A percentile compares a stretch with the other conserved stretches of the same genome.
Conservation (phyloP, 2,888 invertebrate genomes). For the Mesochorus sp. region DNA sequence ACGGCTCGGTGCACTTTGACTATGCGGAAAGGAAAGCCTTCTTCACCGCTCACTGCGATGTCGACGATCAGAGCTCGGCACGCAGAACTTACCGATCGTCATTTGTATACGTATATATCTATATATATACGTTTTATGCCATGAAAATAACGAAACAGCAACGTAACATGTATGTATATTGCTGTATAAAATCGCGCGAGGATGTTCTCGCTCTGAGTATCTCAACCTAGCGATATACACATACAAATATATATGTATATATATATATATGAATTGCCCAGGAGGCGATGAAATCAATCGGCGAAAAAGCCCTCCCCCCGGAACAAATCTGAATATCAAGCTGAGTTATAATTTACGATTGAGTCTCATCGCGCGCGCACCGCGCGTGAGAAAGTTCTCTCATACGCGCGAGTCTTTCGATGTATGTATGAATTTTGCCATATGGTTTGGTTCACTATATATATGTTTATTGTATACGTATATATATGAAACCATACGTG, state of each 20-base stretch:
- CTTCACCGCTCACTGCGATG: constrained; percentile 65
- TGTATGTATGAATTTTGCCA: constrained; percentile 18
- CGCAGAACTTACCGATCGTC: constrained; percentile 43
- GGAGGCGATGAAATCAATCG: constrained; percentile 71
- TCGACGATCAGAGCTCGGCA: constrained; percentile 39
- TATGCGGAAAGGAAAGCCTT: constrained; percentile 82
- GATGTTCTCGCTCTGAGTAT: constrained; percentile 31
- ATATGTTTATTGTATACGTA: background rate
- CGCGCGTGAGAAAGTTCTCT: constrained; percentile 62
- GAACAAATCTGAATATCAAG: constrained; percentile 60
- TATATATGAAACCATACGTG: background rate
- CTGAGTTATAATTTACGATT: constrained; percentile 45
- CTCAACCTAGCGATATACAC: too few species aligned
- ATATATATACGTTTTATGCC: constrained; percentile 17
- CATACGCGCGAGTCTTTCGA: constrained; percentile 10
- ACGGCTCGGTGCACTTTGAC: constrained; percentile 80
- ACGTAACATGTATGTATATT: constrained; percentile 38
- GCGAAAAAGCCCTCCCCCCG: constrained; percentile 49
- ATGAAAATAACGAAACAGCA: constrained; percentile 10
- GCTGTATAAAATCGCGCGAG: constrained; percentile 31
- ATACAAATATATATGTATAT: constrained; percentile 5
- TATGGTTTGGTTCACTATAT: background rate
- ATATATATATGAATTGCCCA: constrained; percentile 24
- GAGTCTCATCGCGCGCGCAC: constrained; percentile 25
- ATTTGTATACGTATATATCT: too few species aligned